Evolutionary conservation across 2,888 invertebrate species (phyloP).

Genomic region (Brachyopa scutellaris): DNA sequence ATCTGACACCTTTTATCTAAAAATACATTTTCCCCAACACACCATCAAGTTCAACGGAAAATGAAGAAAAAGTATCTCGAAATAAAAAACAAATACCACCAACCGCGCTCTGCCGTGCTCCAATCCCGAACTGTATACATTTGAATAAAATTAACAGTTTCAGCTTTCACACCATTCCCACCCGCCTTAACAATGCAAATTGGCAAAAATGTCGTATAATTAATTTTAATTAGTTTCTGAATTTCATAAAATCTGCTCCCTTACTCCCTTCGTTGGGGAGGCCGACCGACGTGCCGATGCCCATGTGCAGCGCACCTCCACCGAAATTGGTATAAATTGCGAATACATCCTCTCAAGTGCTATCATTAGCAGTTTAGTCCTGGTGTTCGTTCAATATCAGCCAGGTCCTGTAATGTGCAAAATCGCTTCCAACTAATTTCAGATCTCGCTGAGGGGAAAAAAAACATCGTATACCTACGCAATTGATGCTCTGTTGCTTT

Average conservation of each 20-base stretch:
- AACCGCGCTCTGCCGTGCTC: background rate
- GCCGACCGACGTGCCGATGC: background rate
- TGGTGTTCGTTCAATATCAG: background rate
- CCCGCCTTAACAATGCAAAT: constrained; percentile 50
- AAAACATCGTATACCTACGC: constrained; percentile 24
- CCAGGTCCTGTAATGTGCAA: constrained; percentile 17
- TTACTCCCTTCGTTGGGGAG: background rate
- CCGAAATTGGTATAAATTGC: constrained; percentile 30
- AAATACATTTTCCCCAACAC: too few relatives aligned
- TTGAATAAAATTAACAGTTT: constrained; percentile 64
- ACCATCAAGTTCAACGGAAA: background rate
- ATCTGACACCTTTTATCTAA: constrained; percentile 18
- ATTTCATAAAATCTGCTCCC: constrained; percentile 52
- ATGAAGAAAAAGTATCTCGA: constrained; percentile 7
- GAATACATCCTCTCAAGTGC: constrained; percentile 21
- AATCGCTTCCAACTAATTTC: too few relatives aligned
- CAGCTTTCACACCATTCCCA: constrained; percentile 12
- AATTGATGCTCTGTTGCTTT: constrained; percentile 31
- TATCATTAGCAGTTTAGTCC: constrained; percentile 42
- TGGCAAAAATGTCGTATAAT: constrained; percentile 68
- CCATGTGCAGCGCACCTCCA: constrained; percentile 17
- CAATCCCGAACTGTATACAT: constrained; percentile 56
- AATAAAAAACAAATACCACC: constrained; percentile 18
- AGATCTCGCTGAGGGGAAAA: too few relatives aligned
- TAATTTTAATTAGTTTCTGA: constrained; percentile 71